Percentiles rank a stretch among this genome's conserved stretches.
These are phyloP conservation scores for Eupithecia subumbrata DNA, from an alignment of 2,888 invertebrate genomes.

Conservation along the genomic window DNA sequence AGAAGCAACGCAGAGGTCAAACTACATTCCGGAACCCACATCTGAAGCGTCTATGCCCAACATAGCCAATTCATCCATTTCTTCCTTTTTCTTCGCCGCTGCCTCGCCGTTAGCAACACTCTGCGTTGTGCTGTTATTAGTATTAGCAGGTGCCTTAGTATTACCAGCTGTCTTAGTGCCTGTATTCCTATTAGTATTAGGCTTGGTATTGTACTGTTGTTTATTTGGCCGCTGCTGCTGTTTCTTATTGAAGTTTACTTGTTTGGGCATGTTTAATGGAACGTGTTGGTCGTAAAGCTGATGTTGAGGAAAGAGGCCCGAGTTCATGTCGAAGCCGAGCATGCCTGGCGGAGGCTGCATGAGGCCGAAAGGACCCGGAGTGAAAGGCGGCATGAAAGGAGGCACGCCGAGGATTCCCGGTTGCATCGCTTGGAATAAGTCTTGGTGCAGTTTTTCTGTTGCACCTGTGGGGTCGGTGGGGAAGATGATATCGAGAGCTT, in stretches of 20 bases:
- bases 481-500: constrained; percentile 87
- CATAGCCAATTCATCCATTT: constrained; percentile 90
- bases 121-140: not conserved
- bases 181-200: constrained; percentile 35
- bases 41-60: constrained; percentile 94
- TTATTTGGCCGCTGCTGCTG: constrained; percentile 39
- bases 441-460: constrained; percentile 47
- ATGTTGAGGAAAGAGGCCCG: constrained; percentile 60
- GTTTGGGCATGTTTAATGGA: constrained; percentile 57
- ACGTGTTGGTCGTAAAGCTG: constrained; percentile 75
- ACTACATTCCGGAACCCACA: constrained; percentile 82
- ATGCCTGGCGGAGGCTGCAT: constrained; percentile 59
- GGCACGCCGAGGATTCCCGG: constrained; percentile 50
- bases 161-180: not conserved
- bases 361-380: constrained; percentile 38
- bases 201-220: constrained; percentile 44
- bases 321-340: constrained; percentile 72
- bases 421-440: constrained; percentile 46
- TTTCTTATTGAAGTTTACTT: constrained; percentile 32
- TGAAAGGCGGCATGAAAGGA: constrained; percentile 49
- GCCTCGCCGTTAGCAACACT: constrained; percentile 41
- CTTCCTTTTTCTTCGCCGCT: constrained; percentile 74
- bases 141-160: not conserved
- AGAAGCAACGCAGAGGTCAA: not conserved
- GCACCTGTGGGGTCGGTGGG: constrained; percentile 68